Base-by-base conservation (phyloP, 2,888 invertebrate genomes). In the Tetanocera ferruginea region DNA sequence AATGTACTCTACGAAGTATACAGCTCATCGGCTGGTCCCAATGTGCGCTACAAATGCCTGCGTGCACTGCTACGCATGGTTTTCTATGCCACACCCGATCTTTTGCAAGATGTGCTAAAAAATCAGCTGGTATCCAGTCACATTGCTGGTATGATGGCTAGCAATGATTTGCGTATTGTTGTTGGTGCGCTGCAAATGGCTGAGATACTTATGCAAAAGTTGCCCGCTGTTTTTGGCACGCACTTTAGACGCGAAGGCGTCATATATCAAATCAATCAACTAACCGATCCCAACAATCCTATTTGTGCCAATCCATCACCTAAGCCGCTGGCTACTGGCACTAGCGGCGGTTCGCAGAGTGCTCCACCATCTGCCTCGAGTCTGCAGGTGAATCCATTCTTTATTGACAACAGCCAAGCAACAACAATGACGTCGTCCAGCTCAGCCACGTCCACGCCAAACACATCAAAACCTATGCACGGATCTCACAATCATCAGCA, bases 91-190 rank as follows among this genome's bases (percentile, higher is more conserved):
- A 95, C 94, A 82, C 94, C 97, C 0, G 94, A 96, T 84, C 92
- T 98, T 82, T 92, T 99, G 71, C 93, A 95, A 85, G 95, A 94
- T 83, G 93, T 94, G 81, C 90, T 93, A 70, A 93, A 93, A 87
- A 92, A 91, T 87, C 93, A 93, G 90, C 93, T 96, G 82, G 97
- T 98, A 77, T 97, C 97, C 80, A 98, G 98, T 84, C 98, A 99
- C 90, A 97, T 99, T 87, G 98, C 98, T 43, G 98, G 98, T 78
- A 99, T 99, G 98, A 94, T 99, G 93, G 98, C 98, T 0, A 98
- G 98, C 5, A 96, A 95, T 88, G 99, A 99, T 91, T 92, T 99
- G 80, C 94, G 98, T 86, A 98, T 99, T 87, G 97, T 98, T 62
- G 98, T 99, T 70, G 98, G 98, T 75, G 98, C 98, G 60, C 91